Percentiles rank a stretch among this genome's conserved stretches.
Evolutionary conservation across 2,888 invertebrate species (phyloP).

Genomic region (Agonopterix subpropinquella): DNA sequence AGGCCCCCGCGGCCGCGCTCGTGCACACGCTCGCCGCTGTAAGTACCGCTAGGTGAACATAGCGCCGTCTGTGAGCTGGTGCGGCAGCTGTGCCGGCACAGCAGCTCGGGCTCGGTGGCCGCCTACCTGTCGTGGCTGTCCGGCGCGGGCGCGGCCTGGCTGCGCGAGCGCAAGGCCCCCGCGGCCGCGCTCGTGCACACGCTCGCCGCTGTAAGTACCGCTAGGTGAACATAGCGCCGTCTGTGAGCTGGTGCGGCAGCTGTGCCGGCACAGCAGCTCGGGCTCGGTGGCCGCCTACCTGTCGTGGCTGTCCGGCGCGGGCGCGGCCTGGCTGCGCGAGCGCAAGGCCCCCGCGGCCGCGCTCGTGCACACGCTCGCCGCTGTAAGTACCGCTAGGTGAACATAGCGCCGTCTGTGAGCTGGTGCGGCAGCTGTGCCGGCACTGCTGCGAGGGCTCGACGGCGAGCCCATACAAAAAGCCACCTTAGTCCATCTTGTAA

Average conservation of each 20-base stretch:
- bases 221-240: conserved; percentile 62
- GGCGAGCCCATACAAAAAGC: conserved; percentile 27
- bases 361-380: conserved; percentile 85
- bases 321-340: conserved; percentile 63
- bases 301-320: conserved; percentile 81
- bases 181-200: conserved; percentile 79
- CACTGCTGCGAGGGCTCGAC: conserved; percentile 76
- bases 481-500: no score
- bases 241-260: conserved; percentile 87
- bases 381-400: conserved; percentile 71
- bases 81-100: conserved; percentile 83
- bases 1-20: conserved; percentile 58
- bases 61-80: conserved; percentile 85
- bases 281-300: conserved; percentile 81
- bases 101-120: conserved; percentile 77
- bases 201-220: conserved; percentile 80
- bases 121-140: conserved; percentile 85
- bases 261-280: conserved; percentile 79
- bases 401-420: conserved; percentile 84
- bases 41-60: not conserved
- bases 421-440: conserved; percentile 86
- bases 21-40: conserved; percentile 89
- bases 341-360: conserved; percentile 51
- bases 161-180: conserved; percentile 46
- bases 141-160: conserved; percentile 68